Evolutionary conservation across 1,140 invertebrate species (phyloP), one percentile per base, ranked within the genome.

Genomic region (Papilio polytes): DNA sequence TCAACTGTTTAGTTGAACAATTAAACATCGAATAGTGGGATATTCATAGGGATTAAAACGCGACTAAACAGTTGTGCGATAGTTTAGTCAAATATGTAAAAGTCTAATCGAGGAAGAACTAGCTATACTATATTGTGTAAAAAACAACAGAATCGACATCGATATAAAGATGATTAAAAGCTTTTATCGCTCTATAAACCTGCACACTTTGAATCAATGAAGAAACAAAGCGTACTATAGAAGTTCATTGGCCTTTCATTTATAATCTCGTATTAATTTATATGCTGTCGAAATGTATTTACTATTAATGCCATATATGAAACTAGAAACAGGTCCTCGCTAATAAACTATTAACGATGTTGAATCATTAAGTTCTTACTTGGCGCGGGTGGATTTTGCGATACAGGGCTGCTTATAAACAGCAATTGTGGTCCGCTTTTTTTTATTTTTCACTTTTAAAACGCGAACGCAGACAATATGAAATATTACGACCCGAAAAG

Each of bases 231-330:
- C 44, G 6, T 46, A 31, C 22, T 46, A 44, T 74, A 22, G n/a
- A 20, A n/a, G 76, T 36, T 78, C 76, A 31, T 78, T 78, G 76
- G 22, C 76, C 76, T 78, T 78, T 74, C n/a, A 10, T 56, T 77
- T 56, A 77, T 56, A 77, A 78, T 56, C 51, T 78, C 3, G 53
- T 15, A 56, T 78, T 77, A 77, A 77, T 78, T 78, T 78, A 59
- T 63, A 78, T 18, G 10, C 31, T 59, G 76, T 78, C 59, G 76
- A 56, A 78, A 36, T 44, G 51, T 59, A 78, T 59, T 78, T 59
- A 53, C 76, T 59, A 56, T 56, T 78, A 56, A 78, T 78, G 26
- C 76, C 76, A 78, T 78, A 78, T 78, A 31, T 22, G 53, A 78
- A 56, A 78, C 76, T 78, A 59, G 53, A 46, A 78, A 78, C 76